Conservation (phyloP, 2,113 vertebrate species). For the Zeus faber region DNA sequence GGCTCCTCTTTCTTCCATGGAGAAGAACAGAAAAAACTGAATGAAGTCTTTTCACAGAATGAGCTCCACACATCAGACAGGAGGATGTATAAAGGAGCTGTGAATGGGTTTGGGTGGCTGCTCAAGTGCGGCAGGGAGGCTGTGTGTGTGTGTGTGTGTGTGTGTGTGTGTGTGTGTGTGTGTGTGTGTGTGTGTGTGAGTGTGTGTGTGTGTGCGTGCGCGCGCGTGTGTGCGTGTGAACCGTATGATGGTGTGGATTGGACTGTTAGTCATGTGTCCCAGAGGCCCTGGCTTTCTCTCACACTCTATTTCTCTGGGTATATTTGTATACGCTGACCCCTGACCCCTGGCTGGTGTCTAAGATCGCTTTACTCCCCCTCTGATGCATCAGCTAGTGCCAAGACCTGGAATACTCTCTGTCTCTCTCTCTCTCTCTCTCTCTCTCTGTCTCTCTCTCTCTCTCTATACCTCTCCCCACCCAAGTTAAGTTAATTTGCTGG, state of each 20-base stretch:
- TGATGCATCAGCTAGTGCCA: slow-evolving; percentile 44
- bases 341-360: slow-evolving; percentile 53
- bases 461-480: background rate
- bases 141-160: background rate
- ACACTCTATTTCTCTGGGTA: slow-evolving; percentile 54
- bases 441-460: background rate
- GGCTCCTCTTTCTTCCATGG: no score
- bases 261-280: slow-evolving; percentile 44
- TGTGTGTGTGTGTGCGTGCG: background rate
- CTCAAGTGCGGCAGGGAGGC: no score
- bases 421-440: background rate
- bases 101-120: no score
- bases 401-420: slow-evolving; percentile 30
- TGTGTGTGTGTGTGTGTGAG: background rate
- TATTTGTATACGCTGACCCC: slow-evolving; percentile 58
- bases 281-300: slow-evolving; percentile 25
- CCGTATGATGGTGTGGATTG: slow-evolving; percentile 27
- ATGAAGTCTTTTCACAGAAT: no score
- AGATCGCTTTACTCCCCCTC: slow-evolving; percentile 40
- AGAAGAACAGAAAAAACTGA: no score
- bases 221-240: slow-evolving; percentile 8
- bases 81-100: no score
- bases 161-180: slow-evolving; percentile 5
- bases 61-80: no score
- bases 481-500: background rate